phyloP scores from a whole-genome alignment of 2,888 invertebrate species.

The Eupithecia subumbrata region DNA sequence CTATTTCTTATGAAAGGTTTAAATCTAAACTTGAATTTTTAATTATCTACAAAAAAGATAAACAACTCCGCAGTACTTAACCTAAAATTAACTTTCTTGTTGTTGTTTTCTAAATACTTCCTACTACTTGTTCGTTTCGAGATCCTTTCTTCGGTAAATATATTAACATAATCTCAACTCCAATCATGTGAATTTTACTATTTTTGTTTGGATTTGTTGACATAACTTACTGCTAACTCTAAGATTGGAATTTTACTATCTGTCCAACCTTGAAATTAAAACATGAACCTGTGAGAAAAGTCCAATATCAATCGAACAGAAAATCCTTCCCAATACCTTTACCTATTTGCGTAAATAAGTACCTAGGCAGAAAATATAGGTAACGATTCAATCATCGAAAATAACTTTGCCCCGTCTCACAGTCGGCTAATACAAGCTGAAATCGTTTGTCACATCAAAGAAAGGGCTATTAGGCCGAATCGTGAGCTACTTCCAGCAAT shows the following conservation, averaged over 20 bases:
- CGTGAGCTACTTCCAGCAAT: constrained; percentile 12
- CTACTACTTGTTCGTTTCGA: too few species aligned
- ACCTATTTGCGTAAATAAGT: neutral
- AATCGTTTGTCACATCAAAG: constrained; percentile 17
- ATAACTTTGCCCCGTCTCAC: neutral
- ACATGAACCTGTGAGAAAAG: neutral
- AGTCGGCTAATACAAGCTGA: constrained; percentile 13
- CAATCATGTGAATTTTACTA: too few species aligned
- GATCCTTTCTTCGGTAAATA: too few species aligned
- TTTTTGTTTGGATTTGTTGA: too few species aligned
- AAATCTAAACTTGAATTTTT: too few species aligned
- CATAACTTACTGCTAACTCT: too few species aligned
- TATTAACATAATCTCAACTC: too few species aligned
- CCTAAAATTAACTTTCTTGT: too few species aligned
- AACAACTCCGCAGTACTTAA: too few species aligned
- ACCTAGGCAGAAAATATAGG: constrained; percentile 7
- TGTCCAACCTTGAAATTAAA: neutral
- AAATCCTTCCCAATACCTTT: neutral
- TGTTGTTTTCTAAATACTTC: too few species aligned
- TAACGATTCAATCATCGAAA: constrained; percentile 18
- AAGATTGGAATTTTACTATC: neutral
- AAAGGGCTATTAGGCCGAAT: constrained; percentile 10
- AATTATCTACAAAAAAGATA: too few species aligned
- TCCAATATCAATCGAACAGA: neutral
- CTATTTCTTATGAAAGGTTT: too few species aligned